phyloP scores from a whole-genome alignment of 2,888 invertebrate genomes.

The Aphodius sticticus region DNA sequence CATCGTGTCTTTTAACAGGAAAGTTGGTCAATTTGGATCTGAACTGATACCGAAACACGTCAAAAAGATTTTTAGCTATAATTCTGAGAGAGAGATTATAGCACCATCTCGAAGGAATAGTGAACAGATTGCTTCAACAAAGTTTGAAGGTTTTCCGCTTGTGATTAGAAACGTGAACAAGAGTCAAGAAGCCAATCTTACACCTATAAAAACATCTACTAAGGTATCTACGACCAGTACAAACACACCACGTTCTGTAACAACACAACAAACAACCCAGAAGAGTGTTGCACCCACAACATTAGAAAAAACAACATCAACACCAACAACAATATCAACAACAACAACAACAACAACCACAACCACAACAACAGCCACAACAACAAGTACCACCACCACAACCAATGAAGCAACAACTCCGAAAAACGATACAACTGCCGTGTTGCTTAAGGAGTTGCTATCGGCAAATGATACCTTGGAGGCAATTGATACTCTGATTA shows the following conservation, averaged over 20 bases:
- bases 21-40: too few relatives aligned
- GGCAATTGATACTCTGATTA: slow-evolving; percentile 17
- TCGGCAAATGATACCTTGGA: slow-evolving; percentile 13
- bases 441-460: neutral
- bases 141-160: neutral
- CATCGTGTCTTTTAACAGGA: too few relatives aligned
- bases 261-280: too few relatives aligned
- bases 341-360: neutral
- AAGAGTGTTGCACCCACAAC: neutral
- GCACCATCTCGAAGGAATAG: too few relatives aligned
- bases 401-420: neutral
- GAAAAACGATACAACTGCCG: slow-evolving; percentile 11
- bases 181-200: neutral
- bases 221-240: too few relatives aligned
- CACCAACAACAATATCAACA: neutral
- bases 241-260: too few relatives aligned
- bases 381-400: neutral
- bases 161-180: neutral
- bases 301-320: neutral
- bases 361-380: neutral
- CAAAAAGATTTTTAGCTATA: too few relatives aligned
- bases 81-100: too few relatives aligned
- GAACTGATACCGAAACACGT: too few relatives aligned
- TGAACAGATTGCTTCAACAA: neutral
- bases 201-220: too few relatives aligned